Percentiles rank a stretch among this genome's conserved stretches.
Conservation (phyloP, 2,888 invertebrate species). For the Lochmaea crataegi region DNA sequence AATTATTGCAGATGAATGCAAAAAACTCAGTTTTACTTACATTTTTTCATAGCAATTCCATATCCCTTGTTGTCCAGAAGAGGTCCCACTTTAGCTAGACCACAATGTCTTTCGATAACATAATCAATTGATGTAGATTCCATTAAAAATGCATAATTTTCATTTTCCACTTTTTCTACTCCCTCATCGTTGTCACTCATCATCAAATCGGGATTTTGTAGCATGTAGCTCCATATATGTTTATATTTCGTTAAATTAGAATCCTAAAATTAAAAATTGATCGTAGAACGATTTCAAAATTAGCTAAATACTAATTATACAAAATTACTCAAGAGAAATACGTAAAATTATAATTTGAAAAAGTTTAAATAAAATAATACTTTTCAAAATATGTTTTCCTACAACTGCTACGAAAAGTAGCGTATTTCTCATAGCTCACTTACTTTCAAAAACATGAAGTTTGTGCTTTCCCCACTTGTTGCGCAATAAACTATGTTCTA, state of each 20-base stretch:
- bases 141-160: constrained; percentile 86
- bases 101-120: constrained; percentile 80
- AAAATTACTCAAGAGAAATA: too few species aligned
- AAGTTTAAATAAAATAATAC: too few species aligned
- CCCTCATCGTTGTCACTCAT: constrained; percentile 75
- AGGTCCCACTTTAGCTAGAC: constrained; percentile 79
- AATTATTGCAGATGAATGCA: too few species aligned
- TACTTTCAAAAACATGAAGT: too few species aligned
- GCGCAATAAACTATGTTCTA: too few species aligned
- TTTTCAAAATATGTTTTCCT: too few species aligned
- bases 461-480: too few species aligned
- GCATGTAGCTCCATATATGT: constrained; percentile 86
- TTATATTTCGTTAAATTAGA: constrained; percentile 82
- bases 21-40: constrained; percentile 64
- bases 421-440: too few species aligned
- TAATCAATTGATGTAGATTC: constrained; percentile 93
- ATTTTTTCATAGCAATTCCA: constrained; percentile 86
- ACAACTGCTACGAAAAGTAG: too few species aligned
- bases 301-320: too few species aligned
- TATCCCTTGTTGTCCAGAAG: constrained; percentile 86
- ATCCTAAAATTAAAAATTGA: constrained; percentile 68
- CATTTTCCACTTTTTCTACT: constrained; percentile 66
- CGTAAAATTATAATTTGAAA: too few species aligned
- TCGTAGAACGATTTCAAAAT: too few species aligned
- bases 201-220: constrained; percentile 71